phyloP scores from a whole-genome alignment of 1,140 invertebrate genomes.

The Spodoptera frugiperda region DNA sequence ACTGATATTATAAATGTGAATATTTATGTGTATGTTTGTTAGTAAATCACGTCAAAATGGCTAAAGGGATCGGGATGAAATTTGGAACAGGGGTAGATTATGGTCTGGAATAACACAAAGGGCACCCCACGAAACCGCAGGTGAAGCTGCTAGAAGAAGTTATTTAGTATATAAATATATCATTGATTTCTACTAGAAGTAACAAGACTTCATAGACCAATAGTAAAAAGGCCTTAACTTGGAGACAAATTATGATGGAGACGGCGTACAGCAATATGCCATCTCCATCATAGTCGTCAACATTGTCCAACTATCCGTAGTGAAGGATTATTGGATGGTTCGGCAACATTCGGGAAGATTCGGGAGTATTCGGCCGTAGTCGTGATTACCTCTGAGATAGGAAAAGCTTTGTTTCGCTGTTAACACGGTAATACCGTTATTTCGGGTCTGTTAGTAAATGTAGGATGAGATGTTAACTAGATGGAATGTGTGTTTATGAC shows the following conservation, averaged over 20 bases:
- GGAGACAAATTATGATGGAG: constrained; percentile 65
- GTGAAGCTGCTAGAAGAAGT: too few relatives aligned
- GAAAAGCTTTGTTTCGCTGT: constrained; percentile 39
- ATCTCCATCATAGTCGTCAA: constrained; percentile 61
- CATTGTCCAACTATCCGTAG: constrained; percentile 63
- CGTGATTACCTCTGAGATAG: constrained; percentile 52
- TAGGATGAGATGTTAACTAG: constrained; percentile 5
- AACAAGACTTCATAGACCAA: constrained; percentile 37
- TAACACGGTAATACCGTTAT: constrained; percentile 38
- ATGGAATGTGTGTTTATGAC: constrained; percentile 15
- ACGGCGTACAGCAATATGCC: constrained; percentile 60
- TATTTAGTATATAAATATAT: too few relatives aligned
- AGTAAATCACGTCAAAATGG: too few relatives aligned
- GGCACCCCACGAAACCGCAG: too few relatives aligned
- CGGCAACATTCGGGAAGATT: constrained; percentile 43
- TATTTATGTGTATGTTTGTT: too few relatives aligned
- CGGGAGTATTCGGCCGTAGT: constrained; percentile 27
- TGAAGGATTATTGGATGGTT: constrained; percentile 63
- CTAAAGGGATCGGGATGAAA: too few relatives aligned
- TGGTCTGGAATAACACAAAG: too few relatives aligned
- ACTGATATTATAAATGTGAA: too few relatives aligned
- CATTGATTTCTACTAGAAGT: constrained; percentile 3
- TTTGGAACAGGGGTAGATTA: too few relatives aligned
- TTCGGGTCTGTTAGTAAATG: not conserved
- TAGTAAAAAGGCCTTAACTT: constrained; percentile 48